Conservation (phyloP, 1,140 invertebrate genomes). For the Calycopis cecrops region DNA sequence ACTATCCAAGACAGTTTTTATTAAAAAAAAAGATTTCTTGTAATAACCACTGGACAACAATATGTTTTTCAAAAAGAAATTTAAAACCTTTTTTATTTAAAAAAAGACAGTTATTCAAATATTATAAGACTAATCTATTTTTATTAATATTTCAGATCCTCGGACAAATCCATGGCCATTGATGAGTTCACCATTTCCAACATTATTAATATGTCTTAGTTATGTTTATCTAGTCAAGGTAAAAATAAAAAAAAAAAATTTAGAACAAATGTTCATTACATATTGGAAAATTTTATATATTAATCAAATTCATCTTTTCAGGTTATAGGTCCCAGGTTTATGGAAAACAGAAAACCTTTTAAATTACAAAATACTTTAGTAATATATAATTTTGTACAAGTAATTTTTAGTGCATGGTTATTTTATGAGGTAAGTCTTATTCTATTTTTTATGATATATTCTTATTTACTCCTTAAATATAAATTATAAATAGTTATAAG, state of each 20-base stretch:
- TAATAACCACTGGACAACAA: too few relatives aligned
- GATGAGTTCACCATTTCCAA: slow-evolving; percentile 89
- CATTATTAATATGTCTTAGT: slow-evolving; percentile 83
- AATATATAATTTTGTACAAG: slow-evolving; percentile 91
- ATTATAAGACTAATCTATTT: too few relatives aligned
- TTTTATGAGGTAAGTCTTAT: slow-evolving; percentile 84
- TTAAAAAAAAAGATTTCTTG: too few relatives aligned
- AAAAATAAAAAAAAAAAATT: slow-evolving; percentile 21
- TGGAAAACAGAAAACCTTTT: slow-evolving; percentile 93
- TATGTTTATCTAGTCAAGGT: slow-evolving; percentile 88
- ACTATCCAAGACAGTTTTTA: too few relatives aligned
- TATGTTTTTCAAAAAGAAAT: too few relatives aligned
- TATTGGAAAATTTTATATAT: slow-evolving; percentile 19
- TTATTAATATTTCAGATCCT: slow-evolving; percentile 76
- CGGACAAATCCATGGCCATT: slow-evolving; percentile 88
- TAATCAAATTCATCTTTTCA: slow-evolving; percentile 45
- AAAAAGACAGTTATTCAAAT: too few relatives aligned
- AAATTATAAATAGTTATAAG: neutral
- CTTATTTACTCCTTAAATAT: neutral
- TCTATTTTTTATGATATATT: neutral
- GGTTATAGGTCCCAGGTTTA: slow-evolving; percentile 87
- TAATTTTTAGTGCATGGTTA: slow-evolving; percentile 88
- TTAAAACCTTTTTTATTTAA: too few relatives aligned
- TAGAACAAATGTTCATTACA: neutral
- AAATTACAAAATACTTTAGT: slow-evolving; percentile 87